A percentile compares a stretch with the other conserved stretches of the same genome.
phyloP scores from a whole-genome alignment of 2,797 vertebrate genomes.

The Lacerta viridis region DNA sequence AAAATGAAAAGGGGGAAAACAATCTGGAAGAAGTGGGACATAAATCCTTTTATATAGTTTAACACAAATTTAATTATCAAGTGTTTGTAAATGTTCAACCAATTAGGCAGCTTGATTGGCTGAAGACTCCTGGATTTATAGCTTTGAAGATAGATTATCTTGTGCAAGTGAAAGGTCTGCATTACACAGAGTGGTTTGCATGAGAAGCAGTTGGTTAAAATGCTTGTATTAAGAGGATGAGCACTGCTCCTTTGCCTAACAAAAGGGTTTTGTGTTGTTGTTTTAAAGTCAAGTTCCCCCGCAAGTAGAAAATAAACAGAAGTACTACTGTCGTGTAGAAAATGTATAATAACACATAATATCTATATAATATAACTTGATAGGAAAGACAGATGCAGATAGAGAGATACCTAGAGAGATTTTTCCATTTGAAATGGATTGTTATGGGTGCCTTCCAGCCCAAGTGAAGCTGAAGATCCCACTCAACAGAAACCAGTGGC shows the following conservation, averaged over 20 bases:
- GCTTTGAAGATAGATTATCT: constrained; percentile 71
- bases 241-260: neutral
- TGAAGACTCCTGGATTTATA: constrained; percentile 47
- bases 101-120: constrained; percentile 65
- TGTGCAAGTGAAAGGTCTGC: constrained; percentile 51
- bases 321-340: neutral
- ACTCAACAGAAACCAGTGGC: too few species aligned
- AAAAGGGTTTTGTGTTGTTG: neutral
- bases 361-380: neutral
- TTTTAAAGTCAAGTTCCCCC: constrained; percentile 45
- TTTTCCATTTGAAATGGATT: too few species aligned
- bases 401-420: too few species aligned
- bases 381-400: too few species aligned
- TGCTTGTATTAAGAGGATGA: constrained; percentile 13
- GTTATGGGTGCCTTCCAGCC: too few species aligned
- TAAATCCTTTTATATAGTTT: constrained; percentile 71
- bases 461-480: too few species aligned
- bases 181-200: constrained; percentile 47
- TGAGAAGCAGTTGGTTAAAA: constrained; percentile 51
- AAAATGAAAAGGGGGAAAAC: constrained; percentile 36
- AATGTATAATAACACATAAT: neutral
- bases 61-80: constrained; percentile 70
- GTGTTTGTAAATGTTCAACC: constrained; percentile 73
- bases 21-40: constrained; percentile 64
- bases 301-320: constrained; percentile 23